phyloP scores from a whole-genome alignment of 35 echinoderm and acorn worm species.

The Lytechinus pictus region DNA sequence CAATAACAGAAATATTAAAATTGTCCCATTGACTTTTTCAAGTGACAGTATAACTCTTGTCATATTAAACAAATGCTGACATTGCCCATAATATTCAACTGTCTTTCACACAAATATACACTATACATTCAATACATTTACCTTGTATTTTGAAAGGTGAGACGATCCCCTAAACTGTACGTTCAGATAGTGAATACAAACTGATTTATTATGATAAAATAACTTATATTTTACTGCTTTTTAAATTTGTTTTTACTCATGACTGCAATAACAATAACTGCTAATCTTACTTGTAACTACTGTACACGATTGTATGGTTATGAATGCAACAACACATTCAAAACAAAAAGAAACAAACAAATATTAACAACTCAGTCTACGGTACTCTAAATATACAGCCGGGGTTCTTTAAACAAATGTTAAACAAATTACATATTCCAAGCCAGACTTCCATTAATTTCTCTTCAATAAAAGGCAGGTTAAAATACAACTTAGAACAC shows the following conservation, averaged over 20 bases:
- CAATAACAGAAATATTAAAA: no score
- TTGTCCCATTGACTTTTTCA: no score
- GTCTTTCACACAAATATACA: not conserved
- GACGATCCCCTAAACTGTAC: not conserved
- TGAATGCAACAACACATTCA: not conserved
- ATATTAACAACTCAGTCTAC: not conserved
- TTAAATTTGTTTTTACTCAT: not conserved
- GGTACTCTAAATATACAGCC: not conserved
- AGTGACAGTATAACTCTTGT: no score
- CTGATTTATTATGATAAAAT: not conserved
- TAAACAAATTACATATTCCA: not conserved
- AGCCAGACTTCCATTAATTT: not conserved
- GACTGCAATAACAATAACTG: not conserved
- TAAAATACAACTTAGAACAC: not conserved
- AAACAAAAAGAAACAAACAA: no score
- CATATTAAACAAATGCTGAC: no score
- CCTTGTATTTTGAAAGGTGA: no score
- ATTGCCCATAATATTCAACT: not conserved
- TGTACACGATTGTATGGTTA: not conserved
- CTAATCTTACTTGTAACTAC: no score
- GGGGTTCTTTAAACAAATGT: not conserved
- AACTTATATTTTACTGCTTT: not conserved
- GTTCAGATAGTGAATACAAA: not conserved
- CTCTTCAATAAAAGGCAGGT: slow-evolving; percentile 2
- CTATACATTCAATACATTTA: no score